Percentiles rank a stretch among this genome's conserved stretches.
phyloP scores from a whole-genome alignment of 1,140 invertebrate species.

The Temnothorax nylanderi region DNA sequence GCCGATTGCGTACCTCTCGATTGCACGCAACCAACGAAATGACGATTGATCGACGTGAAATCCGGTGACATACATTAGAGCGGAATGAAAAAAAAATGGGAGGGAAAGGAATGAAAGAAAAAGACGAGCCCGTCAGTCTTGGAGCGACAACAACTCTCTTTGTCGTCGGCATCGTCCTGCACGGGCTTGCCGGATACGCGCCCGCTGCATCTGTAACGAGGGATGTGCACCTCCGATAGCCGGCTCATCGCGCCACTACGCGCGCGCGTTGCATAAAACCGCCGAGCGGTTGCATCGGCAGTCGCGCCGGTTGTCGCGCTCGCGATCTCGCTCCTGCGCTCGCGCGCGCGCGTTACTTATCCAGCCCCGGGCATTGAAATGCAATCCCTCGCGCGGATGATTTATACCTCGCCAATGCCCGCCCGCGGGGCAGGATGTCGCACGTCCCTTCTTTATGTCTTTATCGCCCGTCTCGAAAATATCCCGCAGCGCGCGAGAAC shows the following conservation, averaged over 20 bases:
- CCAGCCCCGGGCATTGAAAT: conserved; percentile 81
- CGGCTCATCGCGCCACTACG: conserved; percentile 30
- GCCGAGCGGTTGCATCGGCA: conserved; percentile 1
- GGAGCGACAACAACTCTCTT: conserved; percentile 44
- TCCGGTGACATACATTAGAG: conserved; percentile 53
- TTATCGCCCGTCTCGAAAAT: conserved; percentile 79
- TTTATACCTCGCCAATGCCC: conserved; percentile 82
- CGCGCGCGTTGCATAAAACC: conserved; percentile 69
- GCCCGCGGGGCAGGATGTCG: conserved; percentile 82
- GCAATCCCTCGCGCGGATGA: conserved; percentile 83
- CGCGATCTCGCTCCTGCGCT: conserved; percentile 44
- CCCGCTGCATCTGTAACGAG: conserved; percentile 83
- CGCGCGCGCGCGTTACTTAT: conserved; percentile 69
- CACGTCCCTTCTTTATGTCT: conserved; percentile 82
- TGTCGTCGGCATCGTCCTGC: conserved; percentile 58
- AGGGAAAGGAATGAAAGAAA: not conserved
- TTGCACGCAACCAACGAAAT: not conserved
- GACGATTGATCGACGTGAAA: conserved; percentile 23
- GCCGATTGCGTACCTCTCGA: not conserved
- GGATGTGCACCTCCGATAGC: conserved; percentile 70
- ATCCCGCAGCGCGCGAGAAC: conserved; percentile 67
- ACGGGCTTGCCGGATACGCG: conserved; percentile 82
- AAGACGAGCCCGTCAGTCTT: not conserved
- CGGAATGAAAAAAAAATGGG: conserved; percentile 13
- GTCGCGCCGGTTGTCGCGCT: conserved; percentile 51